phyloP scores from a whole-genome alignment of 1,140 invertebrate genomes.

The Zophobas morio region DNA sequence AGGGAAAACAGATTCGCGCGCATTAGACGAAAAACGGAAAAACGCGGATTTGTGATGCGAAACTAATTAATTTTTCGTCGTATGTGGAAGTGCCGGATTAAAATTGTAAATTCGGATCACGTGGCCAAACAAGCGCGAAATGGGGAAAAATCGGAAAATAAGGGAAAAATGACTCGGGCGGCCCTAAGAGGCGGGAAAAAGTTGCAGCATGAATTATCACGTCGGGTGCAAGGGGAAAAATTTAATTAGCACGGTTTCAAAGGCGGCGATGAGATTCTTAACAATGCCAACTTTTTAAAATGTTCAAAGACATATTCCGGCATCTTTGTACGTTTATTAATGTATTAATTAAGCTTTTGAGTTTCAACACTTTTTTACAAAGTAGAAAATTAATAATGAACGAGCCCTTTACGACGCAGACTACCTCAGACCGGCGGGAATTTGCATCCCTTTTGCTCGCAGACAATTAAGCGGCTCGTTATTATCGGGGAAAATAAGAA shows the following conservation, averaged over 20 bases:
- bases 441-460: conserved; percentile 23
- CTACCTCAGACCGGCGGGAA: conserved; percentile 19
- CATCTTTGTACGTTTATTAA: conserved; percentile 42
- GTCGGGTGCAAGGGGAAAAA: conserved; percentile 32
- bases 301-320: conserved; percentile 41
- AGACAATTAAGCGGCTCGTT: conserved; percentile 16
- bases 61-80: conserved; percentile 2
- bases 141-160: no score
- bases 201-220: conserved; percentile 14
- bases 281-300: conserved; percentile 36
- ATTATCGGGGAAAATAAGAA: not conserved
- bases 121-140: not conserved
- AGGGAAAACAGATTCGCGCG: conserved; percentile 3
- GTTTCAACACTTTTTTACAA: conserved; percentile 39
- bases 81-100: not conserved
- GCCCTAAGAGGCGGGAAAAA: not conserved
- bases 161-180: not conserved
- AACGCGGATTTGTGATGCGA: not conserved
- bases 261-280: conserved; percentile 35
- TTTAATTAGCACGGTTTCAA: conserved; percentile 34
- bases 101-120: conserved; percentile 8
- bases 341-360: conserved; percentile 41
- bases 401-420: conserved; percentile 6
- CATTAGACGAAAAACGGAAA: conserved; percentile 2
- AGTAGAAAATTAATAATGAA: conserved; percentile 40